Evolutionary conservation across 2,888 invertebrate species (phyloP).

Genomic region (Drosophila trichaetosa): DNA sequence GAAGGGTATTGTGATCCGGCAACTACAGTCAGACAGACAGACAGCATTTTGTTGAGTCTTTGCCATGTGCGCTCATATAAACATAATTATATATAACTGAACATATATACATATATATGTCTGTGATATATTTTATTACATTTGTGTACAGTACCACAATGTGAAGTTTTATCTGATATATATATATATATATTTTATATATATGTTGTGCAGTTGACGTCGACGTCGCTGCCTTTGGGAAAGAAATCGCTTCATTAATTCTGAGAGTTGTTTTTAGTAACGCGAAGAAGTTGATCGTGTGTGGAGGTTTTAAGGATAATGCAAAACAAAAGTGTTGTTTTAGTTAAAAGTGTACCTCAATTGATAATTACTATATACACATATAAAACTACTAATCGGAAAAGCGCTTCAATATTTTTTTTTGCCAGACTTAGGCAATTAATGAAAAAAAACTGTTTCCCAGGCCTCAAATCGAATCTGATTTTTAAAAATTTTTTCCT

Average conservation of each 20-base stretch:
- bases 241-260: slow-evolving; percentile 12
- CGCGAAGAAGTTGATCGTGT: slow-evolving; percentile 47
- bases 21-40: not conserved
- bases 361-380: not conserved
- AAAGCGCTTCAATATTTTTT: not conserved
- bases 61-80: slow-evolving; percentile 4
- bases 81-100: slow-evolving; percentile 9
- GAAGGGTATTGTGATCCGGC: slow-evolving; percentile 4
- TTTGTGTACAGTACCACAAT: slow-evolving; percentile 57
- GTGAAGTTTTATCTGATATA: slow-evolving; percentile 15
- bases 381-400: not conserved
- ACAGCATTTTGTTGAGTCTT: slow-evolving; percentile 28
- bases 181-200: not conserved
- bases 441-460: slow-evolving; percentile 31
- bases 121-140: slow-evolving; percentile 48
- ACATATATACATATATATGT: not conserved
- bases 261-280: slow-evolving; percentile 40
- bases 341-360: not conserved
- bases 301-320: slow-evolving; percentile 15
- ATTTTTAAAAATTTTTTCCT: slow-evolving; percentile 40
- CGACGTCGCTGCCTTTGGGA: slow-evolving; percentile 30
- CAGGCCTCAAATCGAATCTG: slow-evolving; percentile 67
- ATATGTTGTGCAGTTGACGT: slow-evolving; percentile 23
- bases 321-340: not conserved
- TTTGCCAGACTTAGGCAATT: slow-evolving; percentile 53